A percentile compares a stretch with the other conserved stretches of the same genome.
These are phyloP conservation scores for Artemisiospiza belli DNA, from an alignment of 2,113 vertebrate species.

Conservation along the genomic window DNA sequence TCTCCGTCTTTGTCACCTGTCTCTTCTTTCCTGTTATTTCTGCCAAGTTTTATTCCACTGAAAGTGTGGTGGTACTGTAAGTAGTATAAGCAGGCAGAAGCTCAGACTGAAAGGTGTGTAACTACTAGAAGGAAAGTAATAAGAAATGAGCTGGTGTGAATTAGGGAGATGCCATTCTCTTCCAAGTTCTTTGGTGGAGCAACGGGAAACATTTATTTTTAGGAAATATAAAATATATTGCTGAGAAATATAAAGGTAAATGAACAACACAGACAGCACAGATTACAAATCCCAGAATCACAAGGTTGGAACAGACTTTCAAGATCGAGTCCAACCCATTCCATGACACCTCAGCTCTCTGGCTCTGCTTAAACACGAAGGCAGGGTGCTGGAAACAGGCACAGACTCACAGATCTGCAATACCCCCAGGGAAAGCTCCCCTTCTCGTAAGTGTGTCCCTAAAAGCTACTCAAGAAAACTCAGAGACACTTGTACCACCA, in stretches of 20 bases:
- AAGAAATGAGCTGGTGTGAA: background rate
- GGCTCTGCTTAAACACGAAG: background rate
- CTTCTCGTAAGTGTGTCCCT: fast-evolving
- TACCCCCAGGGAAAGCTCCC: background rate
- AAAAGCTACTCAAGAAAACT: background rate
- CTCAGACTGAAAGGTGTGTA: background rate
- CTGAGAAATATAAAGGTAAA: background rate
- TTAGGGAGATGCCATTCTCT: background rate
- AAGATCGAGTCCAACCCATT: no score
- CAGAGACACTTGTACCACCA: background rate
- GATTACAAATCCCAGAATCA: no score
- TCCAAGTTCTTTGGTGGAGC: background rate
- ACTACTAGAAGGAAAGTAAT: background rate
- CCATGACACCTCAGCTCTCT: no score
- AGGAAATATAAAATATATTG: background rate
- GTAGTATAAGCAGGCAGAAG: background rate
- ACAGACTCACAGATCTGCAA: background rate
- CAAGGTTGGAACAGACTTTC: no score
- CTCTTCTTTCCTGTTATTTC: background rate
- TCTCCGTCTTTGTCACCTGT: background rate
- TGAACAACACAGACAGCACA: background rate
- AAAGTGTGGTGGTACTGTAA: background rate
- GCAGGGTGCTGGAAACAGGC: background rate
- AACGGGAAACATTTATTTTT: background rate
- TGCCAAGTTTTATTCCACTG: background rate